Evolutionary conservation across 2,797 vertebrate genomes (phyloP), one percentile per base, ranked within the genome.

Genomic region (Mus caroli): DNA sequence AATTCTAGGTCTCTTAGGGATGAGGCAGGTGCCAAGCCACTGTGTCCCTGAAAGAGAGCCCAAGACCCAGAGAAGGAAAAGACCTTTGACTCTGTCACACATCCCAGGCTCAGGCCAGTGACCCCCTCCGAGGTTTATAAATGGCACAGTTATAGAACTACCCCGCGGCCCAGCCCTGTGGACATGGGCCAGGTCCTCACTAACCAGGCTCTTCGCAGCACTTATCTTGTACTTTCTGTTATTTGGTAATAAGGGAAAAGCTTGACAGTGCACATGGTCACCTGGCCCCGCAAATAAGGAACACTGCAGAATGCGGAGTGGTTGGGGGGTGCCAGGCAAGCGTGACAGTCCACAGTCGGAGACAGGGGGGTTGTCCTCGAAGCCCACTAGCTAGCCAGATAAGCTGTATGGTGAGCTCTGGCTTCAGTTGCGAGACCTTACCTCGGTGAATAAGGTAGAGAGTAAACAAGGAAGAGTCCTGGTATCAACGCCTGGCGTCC

Each of bases 301-400:
- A 26, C 8, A 40, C 0, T 20, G 8, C 15, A 69, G 43, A 52
- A 40, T 0, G 2, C 0, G 7, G 80, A 26, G n/a, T 0, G 9
- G 37, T 24, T 24, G 4, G n/a, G n/a, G 87, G 69, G 7, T 2
- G 4, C 71, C 10, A n/a, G 31, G 64, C 4, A 9, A 11, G 67
- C 6, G 14, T 71, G 34, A 50, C 64, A 56, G 34, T 40, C 17
- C 60, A 15, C 64, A 28, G 34, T 58, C 17, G 13, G 67, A 71
- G 11, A 24, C 14, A 11, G 24, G 17, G 28, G 11, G 10, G 40
- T 6, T 8, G 31, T 67, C 40, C 60, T 60, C 60, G 34, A n/a
- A 85, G 83, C 43, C 64, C 67, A 13, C 43, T n/a, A 19, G 28
- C 28, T n/a, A 24, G 31, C 60, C 43, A 67, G 60, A 7, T 9